Evolutionary conservation across 2,888 invertebrate genomes (phyloP).

Genomic region (Lasioglossum calceatum): DNA sequence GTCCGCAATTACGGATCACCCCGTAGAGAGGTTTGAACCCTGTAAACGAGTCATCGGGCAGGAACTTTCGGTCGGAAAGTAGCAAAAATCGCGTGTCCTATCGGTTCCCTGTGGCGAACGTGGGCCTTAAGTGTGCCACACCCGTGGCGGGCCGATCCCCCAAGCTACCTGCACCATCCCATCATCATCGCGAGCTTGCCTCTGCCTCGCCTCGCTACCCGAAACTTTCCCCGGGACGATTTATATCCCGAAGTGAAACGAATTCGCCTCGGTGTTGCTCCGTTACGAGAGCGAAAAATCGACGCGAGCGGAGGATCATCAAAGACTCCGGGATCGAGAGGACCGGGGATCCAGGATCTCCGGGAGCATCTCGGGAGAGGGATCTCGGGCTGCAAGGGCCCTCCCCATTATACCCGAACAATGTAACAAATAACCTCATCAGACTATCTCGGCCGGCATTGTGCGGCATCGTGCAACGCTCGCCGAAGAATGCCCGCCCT

Average conservation of each 20-base stretch:
- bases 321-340: slow-evolving; percentile 54
- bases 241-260: slow-evolving; percentile 37
- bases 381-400: slow-evolving; percentile 67
- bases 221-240: slow-evolving; percentile 36
- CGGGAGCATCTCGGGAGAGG: slow-evolving; percentile 61
- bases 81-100: slow-evolving; percentile 11
- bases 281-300: slow-evolving; percentile 34
- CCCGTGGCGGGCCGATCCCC: slow-evolving; percentile 4
- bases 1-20: neutral
- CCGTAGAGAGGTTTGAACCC: neutral
- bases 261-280: slow-evolving; percentile 45
- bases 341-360: slow-evolving; percentile 46
- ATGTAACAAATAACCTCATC: slow-evolving; percentile 80
- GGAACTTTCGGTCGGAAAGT: slow-evolving; percentile 5
- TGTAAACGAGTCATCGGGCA: slow-evolving; percentile 6
- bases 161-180: slow-evolving; percentile 5
- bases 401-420: slow-evolving; percentile 77
- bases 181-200: neutral
- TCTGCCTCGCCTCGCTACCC: neutral
- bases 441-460: slow-evolving; percentile 76
- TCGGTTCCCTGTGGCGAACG: slow-evolving; percentile 9
- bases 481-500: slow-evolving; percentile 65
- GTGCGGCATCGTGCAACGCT: slow-evolving; percentile 70
- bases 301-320: slow-evolving; percentile 54
- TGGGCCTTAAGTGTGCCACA: slow-evolving; percentile 19